Base-by-base conservation (phyloP, 2,797 vertebrate genomes). In the Gymnothorax javanicus region DNA sequence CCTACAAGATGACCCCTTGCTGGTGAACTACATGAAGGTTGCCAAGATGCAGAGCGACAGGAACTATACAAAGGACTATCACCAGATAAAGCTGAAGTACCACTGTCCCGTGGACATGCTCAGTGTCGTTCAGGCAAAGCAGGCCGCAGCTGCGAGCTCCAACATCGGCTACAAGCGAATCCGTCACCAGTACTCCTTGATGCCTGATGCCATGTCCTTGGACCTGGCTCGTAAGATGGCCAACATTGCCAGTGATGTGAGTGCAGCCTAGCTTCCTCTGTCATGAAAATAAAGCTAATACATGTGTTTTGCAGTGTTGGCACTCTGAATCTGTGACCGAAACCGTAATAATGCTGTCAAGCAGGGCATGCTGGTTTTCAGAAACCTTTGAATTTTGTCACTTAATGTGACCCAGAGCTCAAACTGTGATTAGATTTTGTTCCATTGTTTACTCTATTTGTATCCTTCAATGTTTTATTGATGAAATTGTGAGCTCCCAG, bases 31-130 rank as follows among this genome's bases (percentile, higher is more conserved):
- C 91, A 99, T 99, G 98, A 64, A 97, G 60, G 95, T 99, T 89
- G 98, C 97, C 0, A 98, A 96, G 91, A 89, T 98, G 89, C 98
- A 99, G 89, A 99, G 98, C 0, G 97, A 99, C 0, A 97, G 94
- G 50, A 97, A 98, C 90, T 99, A 99, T 93, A 99, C 95, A 93
- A 98, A 98, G 92, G 97, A 97, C 92, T 99, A 99, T 7, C 95
- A 99, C 93, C 94, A 88, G 20, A 85, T 95, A 87, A 99, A 99
- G 94, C 98, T 99, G 50, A 98, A 96, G 89, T 99, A 97, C 87
- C 97, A 98, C 90, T 89, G 96, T 0, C 97, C 99, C 3, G 94
- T 97, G 0, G 97, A 99, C 91, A 96, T 97, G 91, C 67, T 98
- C 89, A 99, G 98, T 20, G 90, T 99, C 58, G 93, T 90, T 0